These are phyloP conservation scores for Eublepharis macularius DNA, from an alignment of 2,113 vertebrate species.

Conservation along the genomic window DNA sequence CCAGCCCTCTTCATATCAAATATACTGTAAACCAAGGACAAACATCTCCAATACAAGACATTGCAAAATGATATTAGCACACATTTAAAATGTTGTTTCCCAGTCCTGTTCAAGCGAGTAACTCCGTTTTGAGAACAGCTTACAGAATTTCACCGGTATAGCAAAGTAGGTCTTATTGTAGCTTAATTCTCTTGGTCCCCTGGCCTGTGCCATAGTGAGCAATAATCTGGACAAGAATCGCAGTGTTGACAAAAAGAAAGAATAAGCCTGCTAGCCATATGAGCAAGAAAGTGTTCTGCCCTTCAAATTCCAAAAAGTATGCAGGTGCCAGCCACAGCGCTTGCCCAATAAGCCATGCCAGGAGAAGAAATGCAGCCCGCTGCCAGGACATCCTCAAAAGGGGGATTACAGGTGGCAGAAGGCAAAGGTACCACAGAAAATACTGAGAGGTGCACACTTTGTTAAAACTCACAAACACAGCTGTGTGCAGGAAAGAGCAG, in stretches of 20 bases:
- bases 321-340: slow-evolving; percentile 88
- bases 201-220: slow-evolving; percentile 76
- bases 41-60: background rate
- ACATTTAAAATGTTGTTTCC: background rate
- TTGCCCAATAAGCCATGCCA: slow-evolving; percentile 91
- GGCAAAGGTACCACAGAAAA: slow-evolving; percentile 96
- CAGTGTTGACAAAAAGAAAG: slow-evolving; percentile 87
- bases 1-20: background rate
- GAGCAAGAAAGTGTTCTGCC: slow-evolving; percentile 84
- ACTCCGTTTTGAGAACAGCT: background rate
- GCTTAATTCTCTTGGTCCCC: slow-evolving; percentile 52
- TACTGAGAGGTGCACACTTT: slow-evolving; percentile 99
- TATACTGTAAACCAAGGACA: background rate
- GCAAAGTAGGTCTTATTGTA: background rate
- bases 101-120: background rate
- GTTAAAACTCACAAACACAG: slow-evolving; percentile 94
- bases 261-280: slow-evolving; percentile 89
- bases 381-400: slow-evolving; percentile 76
- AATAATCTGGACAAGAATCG: slow-evolving; percentile 86
- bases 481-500: slow-evolving; percentile 91
- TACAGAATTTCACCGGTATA: background rate
- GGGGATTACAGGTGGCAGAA: slow-evolving; percentile 88
- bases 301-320: slow-evolving; percentile 91
- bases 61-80: fast-evolving
- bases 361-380: slow-evolving; percentile 71